These are phyloP conservation scores for Struthidea cinerea DNA, from an alignment of 2,113 vertebrate genomes.

Conservation along the genomic window DNA sequence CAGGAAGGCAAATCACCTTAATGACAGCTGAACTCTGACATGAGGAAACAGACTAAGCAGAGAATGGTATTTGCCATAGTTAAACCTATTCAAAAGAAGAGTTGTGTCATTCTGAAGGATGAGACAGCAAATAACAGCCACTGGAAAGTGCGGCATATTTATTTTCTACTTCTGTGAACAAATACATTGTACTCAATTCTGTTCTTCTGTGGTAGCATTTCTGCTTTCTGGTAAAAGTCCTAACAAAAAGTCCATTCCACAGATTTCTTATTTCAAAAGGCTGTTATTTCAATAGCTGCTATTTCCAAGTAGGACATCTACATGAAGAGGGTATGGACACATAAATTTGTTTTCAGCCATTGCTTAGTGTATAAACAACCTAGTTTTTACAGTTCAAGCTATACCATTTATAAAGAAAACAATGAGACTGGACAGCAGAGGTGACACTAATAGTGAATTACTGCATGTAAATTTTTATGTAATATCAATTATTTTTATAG, in stretches of 20 bases:
- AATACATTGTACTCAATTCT: background rate
- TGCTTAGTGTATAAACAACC: background rate
- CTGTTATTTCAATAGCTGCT: background rate
- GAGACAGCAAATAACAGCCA: background rate
- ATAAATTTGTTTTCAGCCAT: background rate
- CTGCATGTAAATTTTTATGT: background rate
- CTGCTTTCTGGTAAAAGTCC: background rate
- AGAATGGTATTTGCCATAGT: background rate
- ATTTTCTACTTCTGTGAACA: background rate
- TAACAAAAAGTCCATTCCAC: background rate
- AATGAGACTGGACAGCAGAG: background rate
- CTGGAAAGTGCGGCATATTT: background rate
- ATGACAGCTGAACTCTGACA: background rate
- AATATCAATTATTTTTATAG: background rate
- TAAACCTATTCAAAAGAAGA: background rate
- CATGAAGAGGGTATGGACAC: background rate
- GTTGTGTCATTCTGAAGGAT: background rate
- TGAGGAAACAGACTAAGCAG: background rate
- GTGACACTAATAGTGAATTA: background rate
- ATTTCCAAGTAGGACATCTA: background rate
- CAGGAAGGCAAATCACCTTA: background rate
- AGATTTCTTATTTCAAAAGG: background rate
- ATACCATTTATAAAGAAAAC: background rate
- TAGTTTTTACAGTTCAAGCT: background rate
- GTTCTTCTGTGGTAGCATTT: background rate